Conservation (phyloP, 2,888 invertebrate genomes). For the Drosophila austrosaltans region DNA sequence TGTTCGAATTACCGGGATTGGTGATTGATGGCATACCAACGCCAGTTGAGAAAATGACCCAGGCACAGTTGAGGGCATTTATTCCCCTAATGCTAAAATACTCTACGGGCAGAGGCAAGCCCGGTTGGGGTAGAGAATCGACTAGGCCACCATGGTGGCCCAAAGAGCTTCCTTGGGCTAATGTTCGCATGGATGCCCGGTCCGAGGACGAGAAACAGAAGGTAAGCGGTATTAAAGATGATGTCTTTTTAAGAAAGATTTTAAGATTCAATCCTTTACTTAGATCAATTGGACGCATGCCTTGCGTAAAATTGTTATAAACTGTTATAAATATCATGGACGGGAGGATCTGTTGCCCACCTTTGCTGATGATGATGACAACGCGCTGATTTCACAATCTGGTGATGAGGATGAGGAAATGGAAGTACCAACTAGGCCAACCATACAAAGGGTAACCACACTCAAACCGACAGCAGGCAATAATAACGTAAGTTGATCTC, state of each 20-base stretch:
- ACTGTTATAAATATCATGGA: slow-evolving; percentile 99
- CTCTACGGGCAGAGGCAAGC: slow-evolving; percentile 97
- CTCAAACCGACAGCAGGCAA: slow-evolving; percentile 65
- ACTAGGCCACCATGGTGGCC: slow-evolving; percentile 99
- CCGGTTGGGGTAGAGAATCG: slow-evolving; percentile 98
- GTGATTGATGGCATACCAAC: slow-evolving; percentile 99
- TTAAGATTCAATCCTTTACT: slow-evolving; percentile 45
- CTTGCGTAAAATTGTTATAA: slow-evolving; percentile 96
- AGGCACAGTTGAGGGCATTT: slow-evolving; percentile 97
- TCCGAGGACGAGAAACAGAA: slow-evolving; percentile 98
- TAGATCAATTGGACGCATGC: slow-evolving; percentile 99
- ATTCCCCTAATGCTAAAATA: slow-evolving; percentile 99
- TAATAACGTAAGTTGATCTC: slow-evolving; percentile 34
- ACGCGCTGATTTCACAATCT: slow-evolving; percentile 85
- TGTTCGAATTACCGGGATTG: slow-evolving; percentile 97
- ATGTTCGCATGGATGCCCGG: slow-evolving; percentile 98
- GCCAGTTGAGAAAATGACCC: slow-evolving; percentile 99
- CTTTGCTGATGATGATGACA: slow-evolving; percentile 95
- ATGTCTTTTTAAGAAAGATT: not conserved
- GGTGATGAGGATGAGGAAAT: slow-evolving; percentile 79
- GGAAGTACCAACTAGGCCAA: slow-evolving; percentile 72
- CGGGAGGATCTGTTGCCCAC: slow-evolving; percentile 97
- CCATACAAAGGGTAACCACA: slow-evolving; percentile 74
- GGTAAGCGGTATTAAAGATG: slow-evolving; percentile 84
- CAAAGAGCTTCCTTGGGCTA: slow-evolving; percentile 98